Evolutionary conservation across 2,888 invertebrate genomes (phyloP), one percentile per base, ranked within the genome.

Genomic region (Teinopalpus imperialis): DNA sequence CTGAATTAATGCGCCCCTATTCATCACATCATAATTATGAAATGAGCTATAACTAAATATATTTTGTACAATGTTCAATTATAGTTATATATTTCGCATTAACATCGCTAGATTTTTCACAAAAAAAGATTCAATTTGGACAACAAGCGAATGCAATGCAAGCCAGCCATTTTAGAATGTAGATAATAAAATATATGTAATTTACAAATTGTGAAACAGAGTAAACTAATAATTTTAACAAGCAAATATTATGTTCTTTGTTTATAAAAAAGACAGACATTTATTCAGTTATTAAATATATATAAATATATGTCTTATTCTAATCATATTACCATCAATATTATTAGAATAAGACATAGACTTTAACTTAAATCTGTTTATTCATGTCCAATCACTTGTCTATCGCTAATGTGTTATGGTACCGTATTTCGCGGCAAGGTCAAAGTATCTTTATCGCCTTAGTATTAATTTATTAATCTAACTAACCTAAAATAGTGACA

Each of bases 131-230:
- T 32, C 20, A n/a, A n/a, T n/a, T 3, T 16, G 2, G 36, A 43
- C 36, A 45, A 45, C 39, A 27, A 34, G 27, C 34, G 24, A 10
- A 32, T 27, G 18, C 31, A 10, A 32, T 27, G 18, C 31, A 34
- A 9, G 3, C 39, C 3, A 23, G 45, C 45, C 39, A 45, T 40
- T 34, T 40, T 34, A 8, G n/a, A 30, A 21, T 4, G 23, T 18
- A 45, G 45, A 45, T 6, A 27, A 39, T 30, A 27, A 46, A 9
- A 42, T 45, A 35, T n/a, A 30, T 16, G 16, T 3, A 16, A 16
- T 43, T 13, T 23, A 27, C 8, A 36, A 35, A 42, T 47, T 27
- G 42, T 20, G 18, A 18, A 34, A 18, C n/a, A 23, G 2, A 23
- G n/a, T 36, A 13, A n/a, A n/a, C 24, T 23, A n/a, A n/a, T n/a